Percentiles rank a stretch among this genome's conserved stretches.
These are phyloP conservation scores for Trachelus troglodyta DNA, from an alignment of 2,888 invertebrate genomes.

Conservation along the genomic window DNA sequence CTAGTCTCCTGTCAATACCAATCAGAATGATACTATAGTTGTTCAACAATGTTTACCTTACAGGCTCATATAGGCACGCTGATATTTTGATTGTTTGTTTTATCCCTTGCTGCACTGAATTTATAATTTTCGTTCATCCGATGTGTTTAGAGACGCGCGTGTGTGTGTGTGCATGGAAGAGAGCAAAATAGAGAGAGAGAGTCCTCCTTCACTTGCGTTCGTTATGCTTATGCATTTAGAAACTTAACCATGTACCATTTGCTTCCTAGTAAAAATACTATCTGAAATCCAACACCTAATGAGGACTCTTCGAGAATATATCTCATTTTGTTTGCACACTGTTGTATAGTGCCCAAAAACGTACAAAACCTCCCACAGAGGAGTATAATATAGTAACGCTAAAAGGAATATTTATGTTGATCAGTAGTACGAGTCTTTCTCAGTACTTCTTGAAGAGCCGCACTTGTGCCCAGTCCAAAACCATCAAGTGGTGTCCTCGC, in stretches of 20 bases:
- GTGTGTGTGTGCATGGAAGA: background rate
- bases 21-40: background rate
- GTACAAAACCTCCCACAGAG: background rate
- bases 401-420: slow-evolving; percentile 57
- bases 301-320: background rate
- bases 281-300: background rate
- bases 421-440: slow-evolving; percentile 65
- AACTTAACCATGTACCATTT: background rate
- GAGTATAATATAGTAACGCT: slow-evolving; percentile 23
- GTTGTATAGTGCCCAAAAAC: background rate
- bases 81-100: background rate
- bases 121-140: background rate
- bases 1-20: background rate
- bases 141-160: background rate
- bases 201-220: background rate
- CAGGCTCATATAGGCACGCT: background rate
- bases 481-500: slow-evolving; percentile 70
- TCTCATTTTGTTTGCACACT: too few species aligned
- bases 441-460: slow-evolving; percentile 66
- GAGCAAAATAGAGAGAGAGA: too few species aligned
- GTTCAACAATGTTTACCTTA: background rate
- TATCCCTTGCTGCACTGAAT: background rate
- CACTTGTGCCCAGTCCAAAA: slow-evolving; percentile 72
- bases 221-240: background rate
- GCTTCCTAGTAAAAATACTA: background rate